Conservation (phyloP, 2,113 vertebrate species). For the Rynchops niger region DNA sequence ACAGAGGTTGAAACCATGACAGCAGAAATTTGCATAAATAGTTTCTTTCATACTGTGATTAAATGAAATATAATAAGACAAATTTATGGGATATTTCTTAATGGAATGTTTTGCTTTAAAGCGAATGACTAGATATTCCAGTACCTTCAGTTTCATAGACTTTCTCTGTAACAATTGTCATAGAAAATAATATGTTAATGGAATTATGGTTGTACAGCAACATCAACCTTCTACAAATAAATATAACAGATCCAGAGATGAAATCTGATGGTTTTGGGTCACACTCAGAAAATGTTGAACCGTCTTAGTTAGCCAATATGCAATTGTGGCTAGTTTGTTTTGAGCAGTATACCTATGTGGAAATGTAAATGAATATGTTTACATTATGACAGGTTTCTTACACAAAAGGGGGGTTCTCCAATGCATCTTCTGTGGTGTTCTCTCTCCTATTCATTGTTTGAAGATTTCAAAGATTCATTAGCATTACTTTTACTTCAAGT, state of each 20-base stretch:
- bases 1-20: background rate
- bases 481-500: background rate
- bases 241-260: background rate
- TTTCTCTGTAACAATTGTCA: background rate
- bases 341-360: background rate
- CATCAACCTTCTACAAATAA: background rate
- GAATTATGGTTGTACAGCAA: background rate
- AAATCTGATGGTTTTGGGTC: background rate
- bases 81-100: background rate
- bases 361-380: background rate
- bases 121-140: background rate
- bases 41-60: background rate
- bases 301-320: background rate
- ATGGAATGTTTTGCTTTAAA: background rate
- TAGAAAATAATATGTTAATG: background rate
- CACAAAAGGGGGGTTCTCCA: background rate
- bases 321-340: background rate
- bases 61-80: background rate
- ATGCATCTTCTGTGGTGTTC: background rate
- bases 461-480: background rate
- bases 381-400: background rate
- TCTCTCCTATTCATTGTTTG: background rate
- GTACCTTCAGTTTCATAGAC: background rate
- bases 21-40: background rate
- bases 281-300: background rate